Evolutionary conservation across 2,797 vertebrate genomes (phyloP).

Genomic region (Pampus argenteus): DNA sequence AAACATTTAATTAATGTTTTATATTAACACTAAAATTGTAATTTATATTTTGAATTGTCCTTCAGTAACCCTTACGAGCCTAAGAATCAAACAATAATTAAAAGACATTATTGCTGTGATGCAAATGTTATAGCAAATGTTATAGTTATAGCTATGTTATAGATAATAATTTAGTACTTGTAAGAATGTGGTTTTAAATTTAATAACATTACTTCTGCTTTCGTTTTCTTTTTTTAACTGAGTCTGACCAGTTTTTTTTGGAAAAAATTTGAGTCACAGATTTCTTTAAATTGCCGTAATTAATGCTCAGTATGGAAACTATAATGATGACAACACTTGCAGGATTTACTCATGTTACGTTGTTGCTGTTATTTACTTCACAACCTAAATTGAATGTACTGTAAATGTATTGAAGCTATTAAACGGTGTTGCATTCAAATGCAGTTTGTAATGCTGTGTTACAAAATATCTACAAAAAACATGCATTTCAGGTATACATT

Average conservation of each 20-base stretch:
- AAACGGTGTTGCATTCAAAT: no score
- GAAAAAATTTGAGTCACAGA: background rate
- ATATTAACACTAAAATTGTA: no score
- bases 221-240: slow-evolving; percentile 36
- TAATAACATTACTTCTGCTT: slow-evolving; percentile 33
- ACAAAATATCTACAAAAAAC: background rate
- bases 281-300: background rate
- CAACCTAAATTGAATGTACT: background rate
- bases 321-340: background rate
- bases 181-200: background rate
- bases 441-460: background rate
- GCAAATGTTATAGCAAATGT: no score
- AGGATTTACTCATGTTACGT: background rate
- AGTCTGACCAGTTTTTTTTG: background rate
- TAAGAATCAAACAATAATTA: no score
- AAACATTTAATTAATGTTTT: no score
- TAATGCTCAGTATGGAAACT: background rate
- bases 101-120: background rate
- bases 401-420: background rate
- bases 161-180: background rate
- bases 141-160: no score
- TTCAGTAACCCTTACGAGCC: no score
- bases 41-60: no score
- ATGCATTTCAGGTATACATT: background rate
- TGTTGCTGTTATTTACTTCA: background rate